These are phyloP conservation scores for Mesorhabditis belari DNA, from an alignment of 2,888 invertebrate genomes.

Conservation along the genomic window DNA sequence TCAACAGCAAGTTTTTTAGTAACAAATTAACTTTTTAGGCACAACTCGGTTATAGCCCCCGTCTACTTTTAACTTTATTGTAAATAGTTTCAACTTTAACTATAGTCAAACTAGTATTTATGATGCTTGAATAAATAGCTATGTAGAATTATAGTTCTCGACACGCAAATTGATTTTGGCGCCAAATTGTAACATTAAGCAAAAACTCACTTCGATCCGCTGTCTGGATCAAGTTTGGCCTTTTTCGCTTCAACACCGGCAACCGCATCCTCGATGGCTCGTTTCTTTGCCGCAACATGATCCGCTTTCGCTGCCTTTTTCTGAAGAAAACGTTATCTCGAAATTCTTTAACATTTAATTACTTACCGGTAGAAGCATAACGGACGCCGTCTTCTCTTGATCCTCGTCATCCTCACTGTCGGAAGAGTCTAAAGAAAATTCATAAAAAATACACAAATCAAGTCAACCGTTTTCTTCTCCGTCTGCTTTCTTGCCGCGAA, in stretches of 20 bases:
- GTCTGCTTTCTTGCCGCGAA: background rate
- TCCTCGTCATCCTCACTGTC: constrained; percentile 56
- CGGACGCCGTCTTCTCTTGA: constrained; percentile 52
- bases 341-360: background rate
- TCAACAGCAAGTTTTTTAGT: too few species aligned
- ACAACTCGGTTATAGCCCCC: too few species aligned
- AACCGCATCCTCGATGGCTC: background rate
- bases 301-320: background rate
- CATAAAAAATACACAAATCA: background rate
- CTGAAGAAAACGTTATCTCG: background rate
- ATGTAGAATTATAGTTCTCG: background rate
- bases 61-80: too few species aligned
- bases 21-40: too few species aligned
- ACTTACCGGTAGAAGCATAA: constrained; percentile 40
- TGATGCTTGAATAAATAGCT: too few species aligned
- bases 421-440: constrained; percentile 33
- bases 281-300: background rate
- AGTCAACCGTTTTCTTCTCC: background rate
- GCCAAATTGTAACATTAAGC: background rate
- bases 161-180: background rate
- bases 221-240: background rate
- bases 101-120: too few species aligned
- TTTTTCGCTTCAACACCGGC: background rate
- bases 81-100: too few species aligned
- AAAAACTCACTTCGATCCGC: background rate